Evolutionary conservation across 2,888 invertebrate genomes (phyloP).

Genomic region (Drosophila yooni): DNA sequence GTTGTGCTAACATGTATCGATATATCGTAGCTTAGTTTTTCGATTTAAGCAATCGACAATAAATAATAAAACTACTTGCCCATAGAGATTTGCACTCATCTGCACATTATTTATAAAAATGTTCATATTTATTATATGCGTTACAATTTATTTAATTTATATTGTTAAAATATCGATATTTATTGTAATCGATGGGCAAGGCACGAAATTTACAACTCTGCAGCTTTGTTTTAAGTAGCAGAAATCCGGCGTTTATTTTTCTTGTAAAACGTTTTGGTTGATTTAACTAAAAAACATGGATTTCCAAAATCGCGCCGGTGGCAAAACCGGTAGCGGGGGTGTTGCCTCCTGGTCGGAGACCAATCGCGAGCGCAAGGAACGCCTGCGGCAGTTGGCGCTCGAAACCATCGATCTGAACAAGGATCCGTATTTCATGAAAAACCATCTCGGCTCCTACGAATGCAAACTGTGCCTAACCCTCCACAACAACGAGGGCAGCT

Average conservation of each 20-base stretch:
- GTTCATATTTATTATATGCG: not conserved
- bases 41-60: not conserved
- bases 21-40: not conserved
- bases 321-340: slow-evolving; percentile 99
- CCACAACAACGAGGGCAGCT: slow-evolving; percentile 99
- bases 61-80: not conserved
- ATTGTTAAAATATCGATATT: slow-evolving; percentile 2
- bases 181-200: not conserved
- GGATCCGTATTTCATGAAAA: slow-evolving; percentile 99
- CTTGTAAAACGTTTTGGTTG: slow-evolving; percentile 5
- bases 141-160: not conserved
- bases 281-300: slow-evolving; percentile 89
- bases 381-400: slow-evolving; percentile 96
- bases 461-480: slow-evolving; percentile 99
- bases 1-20: slow-evolving; percentile 1
- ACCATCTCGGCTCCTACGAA: slow-evolving; percentile 99
- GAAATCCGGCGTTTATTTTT: slow-evolving; percentile 21
- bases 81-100: not conserved
- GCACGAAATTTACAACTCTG: not conserved
- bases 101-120: too few relatives aligned
- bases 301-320: slow-evolving; percentile 99
- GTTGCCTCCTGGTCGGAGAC: slow-evolving; percentile 99
- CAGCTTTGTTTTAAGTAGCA: slow-evolving; percentile 14
- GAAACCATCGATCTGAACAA: slow-evolving; percentile 99
- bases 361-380: slow-evolving; percentile 97